Base-by-base conservation (phyloP, 1,140 invertebrate genomes). In the Tetramorium parvispinum region DNA sequence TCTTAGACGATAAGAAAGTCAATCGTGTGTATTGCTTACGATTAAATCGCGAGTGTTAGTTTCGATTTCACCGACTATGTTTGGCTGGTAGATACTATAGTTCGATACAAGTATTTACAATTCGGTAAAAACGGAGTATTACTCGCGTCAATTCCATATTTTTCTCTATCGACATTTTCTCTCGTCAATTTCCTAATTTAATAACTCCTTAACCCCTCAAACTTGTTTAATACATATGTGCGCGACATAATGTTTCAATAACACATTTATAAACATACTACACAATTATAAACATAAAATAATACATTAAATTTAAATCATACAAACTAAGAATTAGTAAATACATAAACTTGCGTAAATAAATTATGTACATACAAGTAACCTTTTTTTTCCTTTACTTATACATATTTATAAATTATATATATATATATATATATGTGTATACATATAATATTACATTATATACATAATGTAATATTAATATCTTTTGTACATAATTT, bases 281-380 rank as follows among this genome's bases (percentile, higher is more conserved):
- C 32, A 24, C 1, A 76, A 1, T 76, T 89, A 65, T 65, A 66
- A 49, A 90, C 87, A 83, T 53, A 71, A 75, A 90, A 66, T 86
- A 90, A 90, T 86, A 40, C 85, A 90, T 75, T 24, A 71, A 77
- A 10, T 65, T 82, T 91, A 88, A 85, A 61, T 27, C n/a, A 6
- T 73, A 37, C 43, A 32, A 86, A 68, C 51, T 90, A 91, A 83
- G 32, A 87, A 86, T 86, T 90, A 88, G 75, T 88, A 78, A 51
- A 66, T 43, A 59, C 71, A 81, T 73, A 87, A 85, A 63, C 71
- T 89, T 61, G 46, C 46, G 18, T 85, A 91, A 85, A 87, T 88
- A 88, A 90, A 88, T 82, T 88, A 91, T 89, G 85, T 91, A 91
- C 90, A 87, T 91, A 91, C 90, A 91, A 85, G 85, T 91, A 91